Evolutionary conservation across 2,113 vertebrate genomes (phyloP).

Genomic region (rabbit (Oryctolagus cuniculus)): mOryCun1.1 NC_091445.1:81932501-81933000

Average conservation of each 20-base stretch:
- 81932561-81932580: no score
- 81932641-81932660: no score
- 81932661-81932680: not conserved
- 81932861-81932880: constrained; percentile 88
- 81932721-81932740: constrained; percentile 46
- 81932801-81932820: constrained; percentile 66
- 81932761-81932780: constrained; percentile 30
- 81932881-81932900: constrained; percentile 90
- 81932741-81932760: not conserved
- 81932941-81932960: no score
- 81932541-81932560: no score
- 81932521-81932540: no score
- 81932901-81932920: constrained; percentile 98
- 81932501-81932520: no score
- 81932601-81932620: no score
- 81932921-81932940: constrained; percentile 84
- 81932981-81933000: no score
- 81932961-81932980: no score
- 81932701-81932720: constrained; percentile 21
- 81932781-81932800: constrained; percentile 10
- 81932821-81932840: constrained; percentile 89
- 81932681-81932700: constrained; percentile 23
- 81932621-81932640: no score
- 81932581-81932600: no score
- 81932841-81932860: constrained; percentile 92